Evolutionary conservation across 2,797 vertebrate species (phyloP).

Genomic region (Phylloscopus collybita): DNA sequence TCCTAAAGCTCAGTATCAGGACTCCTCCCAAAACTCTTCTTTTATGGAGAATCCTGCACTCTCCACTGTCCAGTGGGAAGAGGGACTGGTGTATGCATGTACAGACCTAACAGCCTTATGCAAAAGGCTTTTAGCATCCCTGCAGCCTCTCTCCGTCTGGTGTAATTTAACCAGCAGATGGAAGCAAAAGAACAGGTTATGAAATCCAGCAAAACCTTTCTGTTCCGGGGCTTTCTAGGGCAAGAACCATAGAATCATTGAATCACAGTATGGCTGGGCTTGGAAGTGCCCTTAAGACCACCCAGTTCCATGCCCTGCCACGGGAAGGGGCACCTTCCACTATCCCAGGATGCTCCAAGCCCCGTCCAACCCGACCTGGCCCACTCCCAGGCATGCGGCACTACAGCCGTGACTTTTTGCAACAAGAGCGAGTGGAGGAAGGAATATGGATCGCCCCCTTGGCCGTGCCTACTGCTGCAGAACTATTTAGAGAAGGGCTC

Average conservation of each 20-base stretch:
- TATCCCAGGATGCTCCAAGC: not conserved
- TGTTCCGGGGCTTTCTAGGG: not conserved
- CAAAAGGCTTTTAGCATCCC: not conserved
- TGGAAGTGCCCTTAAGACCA: not conserved
- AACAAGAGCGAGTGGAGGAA: rapidly evolving
- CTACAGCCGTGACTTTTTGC: rapidly evolving
- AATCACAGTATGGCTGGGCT: not conserved
- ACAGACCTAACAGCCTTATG: rapidly evolving
- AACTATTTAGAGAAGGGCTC: rapidly evolving
- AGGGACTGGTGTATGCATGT: rapidly evolving
- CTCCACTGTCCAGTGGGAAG: rapidly evolving
- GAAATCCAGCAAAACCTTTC: not conserved
- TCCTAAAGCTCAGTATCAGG: not conserved
- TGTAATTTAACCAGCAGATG: not conserved
- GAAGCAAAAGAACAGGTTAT: not conserved
- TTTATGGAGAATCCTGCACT: not conserved
- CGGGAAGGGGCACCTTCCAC: not conserved
- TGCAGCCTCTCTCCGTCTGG: rapidly evolving
- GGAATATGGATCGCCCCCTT: rapidly evolving
- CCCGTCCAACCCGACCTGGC: not conserved
- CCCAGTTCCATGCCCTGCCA: not conserved
- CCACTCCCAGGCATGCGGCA: not conserved
- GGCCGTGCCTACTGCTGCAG: rapidly evolving
- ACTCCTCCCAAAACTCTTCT: rapidly evolving
- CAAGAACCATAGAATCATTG: not conserved